Evolutionary conservation across 2,888 invertebrate species (phyloP).

Genomic region (Morpho deidamia): DNA sequence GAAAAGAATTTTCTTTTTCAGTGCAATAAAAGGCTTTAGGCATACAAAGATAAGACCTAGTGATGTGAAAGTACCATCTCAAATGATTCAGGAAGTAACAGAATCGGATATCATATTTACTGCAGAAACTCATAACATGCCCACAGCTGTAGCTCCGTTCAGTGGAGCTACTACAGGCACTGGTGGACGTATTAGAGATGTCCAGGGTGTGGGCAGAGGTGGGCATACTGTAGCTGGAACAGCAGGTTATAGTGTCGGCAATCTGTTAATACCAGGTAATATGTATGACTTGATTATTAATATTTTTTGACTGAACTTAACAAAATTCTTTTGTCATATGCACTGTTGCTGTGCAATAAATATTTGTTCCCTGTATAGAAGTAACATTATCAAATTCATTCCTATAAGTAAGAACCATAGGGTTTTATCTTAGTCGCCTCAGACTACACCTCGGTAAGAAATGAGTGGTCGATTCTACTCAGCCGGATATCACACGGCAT

Average conservation of each 20-base stretch:
- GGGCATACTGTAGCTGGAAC: slow-evolving; percentile 97
- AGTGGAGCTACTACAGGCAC: slow-evolving; percentile 99
- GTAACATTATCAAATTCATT: no score
- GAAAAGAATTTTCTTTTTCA: slow-evolving; percentile 51
- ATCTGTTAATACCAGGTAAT: slow-evolving; percentile 91
- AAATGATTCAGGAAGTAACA: slow-evolving; percentile 77
- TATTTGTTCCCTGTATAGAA: no score
- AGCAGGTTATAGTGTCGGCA: slow-evolving; percentile 97
- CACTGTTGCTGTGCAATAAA: no score
- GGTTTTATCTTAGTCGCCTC: no score
- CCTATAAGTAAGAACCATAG: no score
- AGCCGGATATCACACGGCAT: no score
- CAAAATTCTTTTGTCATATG: no score
- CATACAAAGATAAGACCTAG: slow-evolving; percentile 84
- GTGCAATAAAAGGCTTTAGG: slow-evolving; percentile 91
- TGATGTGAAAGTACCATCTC: slow-evolving; percentile 76
- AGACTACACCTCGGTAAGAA: no score
- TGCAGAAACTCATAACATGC: slow-evolving; percentile 99
- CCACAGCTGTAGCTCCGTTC: slow-evolving; percentile 97
- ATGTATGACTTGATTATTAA: not conserved
- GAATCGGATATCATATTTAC: slow-evolving; percentile 96
- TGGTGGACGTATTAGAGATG: slow-evolving; percentile 96
- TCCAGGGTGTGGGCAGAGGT: slow-evolving; percentile 96
- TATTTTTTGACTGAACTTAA: not conserved
- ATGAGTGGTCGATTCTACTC: no score